Conservation (phyloP, 2,113 vertebrate genomes). For the Brachyhypopomus occidentalis region DNA sequence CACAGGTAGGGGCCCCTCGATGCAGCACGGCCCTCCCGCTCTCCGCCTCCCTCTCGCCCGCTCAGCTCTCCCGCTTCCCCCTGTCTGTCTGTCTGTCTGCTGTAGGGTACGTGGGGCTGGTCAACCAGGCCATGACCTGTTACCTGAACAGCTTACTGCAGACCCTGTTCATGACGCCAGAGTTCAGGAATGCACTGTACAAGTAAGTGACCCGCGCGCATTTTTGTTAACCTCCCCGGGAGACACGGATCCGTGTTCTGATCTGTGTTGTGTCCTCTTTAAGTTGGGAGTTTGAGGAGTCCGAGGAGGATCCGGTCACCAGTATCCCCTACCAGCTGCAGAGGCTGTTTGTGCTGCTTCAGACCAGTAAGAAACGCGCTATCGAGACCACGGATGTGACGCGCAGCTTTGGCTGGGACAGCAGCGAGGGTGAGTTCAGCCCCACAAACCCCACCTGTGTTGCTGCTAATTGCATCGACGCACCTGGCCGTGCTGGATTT, state of each 20-base stretch:
- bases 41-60: background rate
- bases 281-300: constrained; percentile 98
- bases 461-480: background rate
- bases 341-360: constrained; percentile 94
- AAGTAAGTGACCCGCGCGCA: constrained; percentile 78
- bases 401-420: constrained; percentile 98
- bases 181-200: constrained; percentile 98
- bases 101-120: constrained; percentile 95
- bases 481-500: constrained; percentile 31
- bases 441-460: constrained; percentile 10
- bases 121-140: constrained; percentile 99
- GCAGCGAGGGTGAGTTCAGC: constrained; percentile 83
- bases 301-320: constrained; percentile 93
- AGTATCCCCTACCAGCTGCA: constrained; percentile 98
- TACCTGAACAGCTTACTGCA: constrained; percentile 98
- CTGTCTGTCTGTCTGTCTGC: constrained; percentile 40
- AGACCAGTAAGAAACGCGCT: constrained; percentile 97
- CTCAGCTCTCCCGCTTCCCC: too few species aligned
- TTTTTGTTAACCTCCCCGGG: background rate
- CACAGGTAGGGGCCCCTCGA: constrained; percentile 78
- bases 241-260: background rate
- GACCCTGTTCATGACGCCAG: constrained; percentile 98
- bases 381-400: constrained; percentile 99
- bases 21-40: too few species aligned
- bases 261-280: constrained; percentile 37